Conservation (phyloP, 1,140 invertebrate genomes). For the Bilobella aurantiaca region DNA sequence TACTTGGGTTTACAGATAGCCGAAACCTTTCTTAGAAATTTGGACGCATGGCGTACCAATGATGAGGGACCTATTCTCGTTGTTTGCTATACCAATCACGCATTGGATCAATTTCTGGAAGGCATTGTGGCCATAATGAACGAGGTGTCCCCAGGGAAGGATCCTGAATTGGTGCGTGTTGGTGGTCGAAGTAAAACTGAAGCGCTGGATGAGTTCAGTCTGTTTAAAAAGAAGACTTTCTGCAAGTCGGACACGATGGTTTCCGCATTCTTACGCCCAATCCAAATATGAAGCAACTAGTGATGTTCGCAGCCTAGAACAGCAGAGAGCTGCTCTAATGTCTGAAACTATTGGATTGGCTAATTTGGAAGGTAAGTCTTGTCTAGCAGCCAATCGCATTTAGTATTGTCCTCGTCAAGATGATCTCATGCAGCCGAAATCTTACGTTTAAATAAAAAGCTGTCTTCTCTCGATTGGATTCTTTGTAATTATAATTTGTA, state of each 20-base stretch:
- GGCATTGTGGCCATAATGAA: constrained; percentile 45
- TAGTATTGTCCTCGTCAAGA: too few relatives aligned
- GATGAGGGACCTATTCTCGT: constrained; percentile 53
- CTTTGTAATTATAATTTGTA: too few relatives aligned
- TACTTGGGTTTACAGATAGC: constrained; percentile 34
- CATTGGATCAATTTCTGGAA: constrained; percentile 79
- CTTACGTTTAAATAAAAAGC: too few relatives aligned
- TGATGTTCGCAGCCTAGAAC: constrained; percentile 3
- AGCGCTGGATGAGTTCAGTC: constrained; percentile 12
- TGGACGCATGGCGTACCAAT: constrained; percentile 22
- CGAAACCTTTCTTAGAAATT: constrained; percentile 28
- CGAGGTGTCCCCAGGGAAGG: neutral
- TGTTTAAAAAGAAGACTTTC: neutral
- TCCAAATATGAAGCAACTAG: neutral
- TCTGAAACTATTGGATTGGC: constrained; percentile 12
- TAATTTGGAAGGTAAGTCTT: constrained; percentile 6
- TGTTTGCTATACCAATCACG: constrained; percentile 77
- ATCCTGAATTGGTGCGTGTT: constrained; percentile 19
- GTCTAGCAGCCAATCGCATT: too few relatives aligned
- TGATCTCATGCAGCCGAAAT: too few relatives aligned
- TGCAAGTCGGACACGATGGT: neutral
- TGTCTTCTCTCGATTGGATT: too few relatives aligned
- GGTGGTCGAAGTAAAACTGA: constrained; percentile 19
- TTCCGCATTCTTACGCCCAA: neutral
- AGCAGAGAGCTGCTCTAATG: constrained; percentile 6